Percentiles rank a stretch among this genome's conserved stretches.
Evolutionary conservation across 1,140 invertebrate genomes (phyloP).

Genomic region (Hormaphis cornu): DNA sequence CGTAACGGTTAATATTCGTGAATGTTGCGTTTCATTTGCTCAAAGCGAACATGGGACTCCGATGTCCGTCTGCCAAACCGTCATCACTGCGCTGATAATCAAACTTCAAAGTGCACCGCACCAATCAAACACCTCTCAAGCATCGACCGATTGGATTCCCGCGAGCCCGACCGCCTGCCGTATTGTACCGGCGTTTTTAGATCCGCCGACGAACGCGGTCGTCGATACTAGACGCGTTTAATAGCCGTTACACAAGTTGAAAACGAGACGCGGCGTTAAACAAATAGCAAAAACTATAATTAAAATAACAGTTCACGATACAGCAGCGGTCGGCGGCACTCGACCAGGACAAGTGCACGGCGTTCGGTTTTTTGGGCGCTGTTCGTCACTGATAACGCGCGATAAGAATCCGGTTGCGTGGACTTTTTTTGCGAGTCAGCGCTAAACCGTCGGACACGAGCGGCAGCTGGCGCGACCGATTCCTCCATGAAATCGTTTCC

Average conservation of each 20-base stretch:
- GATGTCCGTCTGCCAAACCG: neutral
- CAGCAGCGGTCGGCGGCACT: too few relatives aligned
- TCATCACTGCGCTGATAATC: neutral
- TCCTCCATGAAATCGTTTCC: neutral
- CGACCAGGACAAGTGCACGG: neutral
- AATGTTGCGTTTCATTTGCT: neutral
- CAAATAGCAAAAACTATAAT: too few relatives aligned
- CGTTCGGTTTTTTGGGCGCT: neutral
- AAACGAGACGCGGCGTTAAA: too few relatives aligned
- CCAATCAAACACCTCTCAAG: neutral
- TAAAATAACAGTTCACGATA: too few relatives aligned
- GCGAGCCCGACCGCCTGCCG: neutral
- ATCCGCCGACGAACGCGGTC: too few relatives aligned
- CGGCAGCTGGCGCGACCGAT: neutral
- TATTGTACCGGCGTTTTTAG: neutral
- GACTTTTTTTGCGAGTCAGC: constrained; percentile 19
- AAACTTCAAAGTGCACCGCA: neutral
- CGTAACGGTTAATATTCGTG: neutral
- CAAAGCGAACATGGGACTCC: neutral
- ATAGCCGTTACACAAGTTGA: too few relatives aligned
- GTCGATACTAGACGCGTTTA: too few relatives aligned
- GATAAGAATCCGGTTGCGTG: constrained; percentile 30
- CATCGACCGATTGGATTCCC: neutral
- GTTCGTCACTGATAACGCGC: neutral
- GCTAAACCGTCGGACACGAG: neutral